Conservation (phyloP, 2,888 invertebrate species). For the Pherbina coryleti region DNA sequence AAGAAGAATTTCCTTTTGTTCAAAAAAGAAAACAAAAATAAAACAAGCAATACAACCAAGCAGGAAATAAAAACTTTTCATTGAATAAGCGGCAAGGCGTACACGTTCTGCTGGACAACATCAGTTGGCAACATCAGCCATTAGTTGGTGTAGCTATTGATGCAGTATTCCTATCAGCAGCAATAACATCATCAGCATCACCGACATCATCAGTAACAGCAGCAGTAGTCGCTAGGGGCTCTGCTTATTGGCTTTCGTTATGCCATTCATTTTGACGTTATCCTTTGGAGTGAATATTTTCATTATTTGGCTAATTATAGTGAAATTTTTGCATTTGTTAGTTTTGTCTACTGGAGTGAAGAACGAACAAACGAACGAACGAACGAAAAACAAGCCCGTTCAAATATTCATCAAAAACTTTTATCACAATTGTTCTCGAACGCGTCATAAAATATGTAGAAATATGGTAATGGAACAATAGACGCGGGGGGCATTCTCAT, state of each 20-base stretch:
- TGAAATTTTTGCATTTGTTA: constrained; percentile 17
- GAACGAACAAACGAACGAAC: background rate
- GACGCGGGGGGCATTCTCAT: too few relatives aligned
- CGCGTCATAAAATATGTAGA: too few relatives aligned
- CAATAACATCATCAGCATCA: background rate
- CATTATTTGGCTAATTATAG: constrained; percentile 27
- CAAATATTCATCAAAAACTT: too few relatives aligned
- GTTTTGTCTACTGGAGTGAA: background rate
- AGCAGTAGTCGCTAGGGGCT: background rate
- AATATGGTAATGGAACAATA: too few relatives aligned
- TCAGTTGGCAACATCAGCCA: too few relatives aligned
- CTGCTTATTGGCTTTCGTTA: constrained; percentile 24
- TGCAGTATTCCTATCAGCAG: too few relatives aligned
- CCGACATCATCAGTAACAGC: background rate
- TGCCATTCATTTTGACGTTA: constrained; percentile 17
- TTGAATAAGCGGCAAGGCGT: background rate
- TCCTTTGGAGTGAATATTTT: constrained; percentile 11
- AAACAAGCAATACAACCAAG: background rate
- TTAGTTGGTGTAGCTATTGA: too few relatives aligned
- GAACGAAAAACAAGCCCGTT: too few relatives aligned
- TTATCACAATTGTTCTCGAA: too few relatives aligned
- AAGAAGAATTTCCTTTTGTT: constrained; percentile 8
- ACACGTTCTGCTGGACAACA: constrained; percentile 7
- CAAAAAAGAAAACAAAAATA: background rate
- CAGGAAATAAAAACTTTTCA: constrained; percentile 13